These are phyloP conservation scores for Nibea albiflora DNA, from an alignment of 2,113 vertebrate species.

Conservation along the genomic window DNA sequence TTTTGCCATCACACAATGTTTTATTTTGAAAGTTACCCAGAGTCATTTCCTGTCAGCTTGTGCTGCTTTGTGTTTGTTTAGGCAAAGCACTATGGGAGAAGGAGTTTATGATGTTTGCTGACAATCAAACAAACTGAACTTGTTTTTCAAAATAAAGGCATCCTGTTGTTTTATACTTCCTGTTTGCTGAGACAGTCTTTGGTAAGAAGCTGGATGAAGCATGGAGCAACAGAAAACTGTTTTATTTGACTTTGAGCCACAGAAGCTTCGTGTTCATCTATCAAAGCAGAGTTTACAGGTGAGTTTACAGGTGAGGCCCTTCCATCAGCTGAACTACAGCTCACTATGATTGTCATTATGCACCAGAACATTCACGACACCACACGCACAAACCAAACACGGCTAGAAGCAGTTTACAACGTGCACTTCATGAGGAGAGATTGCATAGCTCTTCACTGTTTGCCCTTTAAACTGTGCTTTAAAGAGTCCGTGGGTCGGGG, in stretches of 20 bases:
- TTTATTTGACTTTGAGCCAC: conserved; percentile 75
- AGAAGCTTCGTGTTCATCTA: conserved; percentile 44
- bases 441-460: conserved; percentile 88
- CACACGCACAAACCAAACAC: conserved; percentile 57
- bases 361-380: conserved; percentile 80
- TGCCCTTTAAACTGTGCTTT: conserved; percentile 82
- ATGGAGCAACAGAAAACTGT: conserved; percentile 70
- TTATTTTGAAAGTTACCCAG: no score
- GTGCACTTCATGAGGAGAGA: conserved; percentile 82
- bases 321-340: conserved; percentile 86
- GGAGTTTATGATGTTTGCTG: no score
- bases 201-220: conserved; percentile 56
- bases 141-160: no score
- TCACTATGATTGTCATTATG: conserved; percentile 89
- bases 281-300: conserved; percentile 64
- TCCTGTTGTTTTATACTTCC: no score
- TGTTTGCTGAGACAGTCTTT: neutral
- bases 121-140: no score
- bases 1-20: no score
- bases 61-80: no score
- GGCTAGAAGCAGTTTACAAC: conserved; percentile 72
- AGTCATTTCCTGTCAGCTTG: no score
- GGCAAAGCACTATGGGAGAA: no score
- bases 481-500: conserved; percentile 38
- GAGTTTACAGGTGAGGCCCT: conserved; percentile 85